phyloP scores from a whole-genome alignment of 2,797 vertebrate genomes.

The Hippoglossus hippoglossus region DNA sequence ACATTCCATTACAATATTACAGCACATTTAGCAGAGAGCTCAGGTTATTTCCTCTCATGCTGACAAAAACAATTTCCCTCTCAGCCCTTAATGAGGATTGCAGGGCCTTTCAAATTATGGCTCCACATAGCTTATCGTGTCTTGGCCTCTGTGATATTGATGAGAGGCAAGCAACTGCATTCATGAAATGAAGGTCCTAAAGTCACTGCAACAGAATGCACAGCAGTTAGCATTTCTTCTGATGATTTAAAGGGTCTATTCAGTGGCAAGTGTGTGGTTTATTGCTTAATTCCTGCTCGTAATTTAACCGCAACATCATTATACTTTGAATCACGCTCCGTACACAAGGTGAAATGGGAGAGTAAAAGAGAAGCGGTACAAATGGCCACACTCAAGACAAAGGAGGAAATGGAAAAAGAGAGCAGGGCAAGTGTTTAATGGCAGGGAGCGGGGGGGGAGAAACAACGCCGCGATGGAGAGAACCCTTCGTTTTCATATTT shows the following conservation, averaged over 20 bases:
- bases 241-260: conserved; percentile 68
- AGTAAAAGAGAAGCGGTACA: conserved; percentile 23
- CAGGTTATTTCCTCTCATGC: conserved; percentile 66
- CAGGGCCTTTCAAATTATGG: conserved; percentile 71
- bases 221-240: conserved; percentile 57
- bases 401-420: neutral
- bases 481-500: neutral
- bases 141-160: conserved; percentile 71
- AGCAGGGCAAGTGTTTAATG: conserved; percentile 1
- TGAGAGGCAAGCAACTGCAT: conserved; percentile 64
- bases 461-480: conserved; percentile 1
- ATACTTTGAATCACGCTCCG: conserved; percentile 46
- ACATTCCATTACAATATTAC: conserved; percentile 70
- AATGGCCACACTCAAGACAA: conserved; percentile 9
- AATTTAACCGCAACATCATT: conserved; percentile 60
- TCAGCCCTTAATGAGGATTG: conserved; percentile 73
- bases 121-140: conserved; percentile 61
- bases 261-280: conserved; percentile 62
- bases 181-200: conserved; percentile 70
- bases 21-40: conserved; percentile 64
- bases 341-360: conserved; percentile 54
- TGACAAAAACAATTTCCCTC: conserved; percentile 74
- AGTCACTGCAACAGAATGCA: conserved; percentile 62
- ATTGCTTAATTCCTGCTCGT: conserved; percentile 58
- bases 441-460: neutral